Conservation (phyloP, 2,888 invertebrate species). For the Hemicrepidius hirtus region DNA sequence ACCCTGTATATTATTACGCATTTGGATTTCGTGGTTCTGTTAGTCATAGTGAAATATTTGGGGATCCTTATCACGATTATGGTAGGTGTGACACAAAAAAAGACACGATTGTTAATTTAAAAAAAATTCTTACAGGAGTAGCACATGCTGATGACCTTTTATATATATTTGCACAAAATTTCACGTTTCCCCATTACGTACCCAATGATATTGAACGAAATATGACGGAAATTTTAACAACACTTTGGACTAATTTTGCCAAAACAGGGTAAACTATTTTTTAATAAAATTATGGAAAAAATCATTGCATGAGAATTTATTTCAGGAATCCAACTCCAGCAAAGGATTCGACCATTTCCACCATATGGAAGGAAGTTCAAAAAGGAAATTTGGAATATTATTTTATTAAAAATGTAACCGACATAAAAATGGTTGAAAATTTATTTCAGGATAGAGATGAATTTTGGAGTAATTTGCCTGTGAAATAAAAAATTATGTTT, state of each 20-base stretch:
- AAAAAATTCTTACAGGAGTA: constrained; percentile 75
- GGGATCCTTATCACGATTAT: constrained; percentile 77
- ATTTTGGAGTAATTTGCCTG: constrained; percentile 39
- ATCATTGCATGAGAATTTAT: no score
- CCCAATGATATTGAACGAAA: constrained; percentile 76
- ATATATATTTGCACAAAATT: constrained; percentile 80
- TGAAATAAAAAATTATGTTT: background rate
- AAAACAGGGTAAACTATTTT: constrained; percentile 77
- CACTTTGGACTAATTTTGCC: constrained; percentile 86
- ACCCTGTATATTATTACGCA: constrained; percentile 80
- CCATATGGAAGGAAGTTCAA: constrained; percentile 47
- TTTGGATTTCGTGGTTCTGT: constrained; percentile 79
- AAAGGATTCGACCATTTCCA: constrained; percentile 23
- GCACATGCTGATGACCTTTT: constrained; percentile 90
- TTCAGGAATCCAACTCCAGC: constrained; percentile 51
- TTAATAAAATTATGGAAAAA: no score
- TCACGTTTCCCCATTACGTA: constrained; percentile 75
- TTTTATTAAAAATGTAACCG: constrained; percentile 31
- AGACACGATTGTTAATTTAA: no score
- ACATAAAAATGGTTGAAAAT: constrained; percentile 37
- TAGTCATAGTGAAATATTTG: constrained; percentile 83
- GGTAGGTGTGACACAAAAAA: no score
- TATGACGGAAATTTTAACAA: constrained; percentile 78
- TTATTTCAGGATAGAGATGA: constrained; percentile 42
- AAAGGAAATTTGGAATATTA: constrained; percentile 43